These are phyloP conservation scores for Chrysolina haemoptera DNA, from an alignment of 2,888 invertebrate genomes.

Conservation along the genomic window DNA sequence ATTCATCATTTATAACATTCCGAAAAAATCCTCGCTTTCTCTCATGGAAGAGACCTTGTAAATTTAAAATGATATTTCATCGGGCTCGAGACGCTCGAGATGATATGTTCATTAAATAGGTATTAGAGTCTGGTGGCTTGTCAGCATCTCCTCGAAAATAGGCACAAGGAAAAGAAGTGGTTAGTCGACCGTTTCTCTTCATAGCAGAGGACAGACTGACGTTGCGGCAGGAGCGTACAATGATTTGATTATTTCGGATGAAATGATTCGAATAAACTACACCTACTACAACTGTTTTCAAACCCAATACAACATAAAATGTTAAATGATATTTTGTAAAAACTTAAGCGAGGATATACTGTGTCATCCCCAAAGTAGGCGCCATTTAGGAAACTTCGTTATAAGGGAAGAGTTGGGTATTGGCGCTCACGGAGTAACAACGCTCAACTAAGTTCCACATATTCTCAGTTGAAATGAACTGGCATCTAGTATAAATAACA, in stretches of 20 bases:
- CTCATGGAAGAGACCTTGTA: conserved; percentile 22
- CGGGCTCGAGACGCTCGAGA: conserved; percentile 37
- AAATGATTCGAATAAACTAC: background rate
- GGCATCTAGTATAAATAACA: no score
- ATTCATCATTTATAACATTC: conserved; percentile 14
- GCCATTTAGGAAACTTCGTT: no score
- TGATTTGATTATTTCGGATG: background rate
- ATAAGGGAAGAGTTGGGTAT: no score
- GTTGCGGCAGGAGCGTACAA: conserved; percentile 38
- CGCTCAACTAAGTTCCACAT: no score
- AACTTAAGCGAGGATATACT: no score
- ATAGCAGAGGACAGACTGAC: conserved; percentile 51
- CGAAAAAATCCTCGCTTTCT: conserved; percentile 1
- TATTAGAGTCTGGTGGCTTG: conserved; percentile 57
- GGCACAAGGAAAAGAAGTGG: conserved; percentile 55
- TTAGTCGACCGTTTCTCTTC: conserved; percentile 61
- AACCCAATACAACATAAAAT: no score
- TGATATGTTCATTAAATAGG: conserved; percentile 63
- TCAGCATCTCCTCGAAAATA: conserved; percentile 43
- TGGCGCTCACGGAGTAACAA: no score
- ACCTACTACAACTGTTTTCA: no score
- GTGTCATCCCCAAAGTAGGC: no score
- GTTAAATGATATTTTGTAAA: no score
- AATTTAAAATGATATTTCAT: conserved; percentile 48
- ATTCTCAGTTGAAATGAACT: no score